Evolutionary conservation across 1,140 invertebrate genomes (phyloP).

Genomic region (Macrobrachium rosenbergii): DNA sequence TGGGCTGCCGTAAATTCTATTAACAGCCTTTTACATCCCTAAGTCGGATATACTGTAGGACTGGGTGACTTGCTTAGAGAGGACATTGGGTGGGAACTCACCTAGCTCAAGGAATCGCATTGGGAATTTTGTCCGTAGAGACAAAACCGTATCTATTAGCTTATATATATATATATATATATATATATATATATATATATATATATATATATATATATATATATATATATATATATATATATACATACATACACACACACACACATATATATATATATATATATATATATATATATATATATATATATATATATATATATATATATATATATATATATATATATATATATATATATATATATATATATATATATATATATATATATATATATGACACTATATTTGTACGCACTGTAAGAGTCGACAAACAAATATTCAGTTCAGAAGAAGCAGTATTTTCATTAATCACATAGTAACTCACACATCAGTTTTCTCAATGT

Average conservation of each 20-base stretch:
- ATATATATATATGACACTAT: background rate
- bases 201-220: background rate
- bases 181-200: background rate
- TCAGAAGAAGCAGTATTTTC: background rate
- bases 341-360: constrained; percentile 2
- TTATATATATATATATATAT: background rate
- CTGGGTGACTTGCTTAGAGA: too few species aligned
- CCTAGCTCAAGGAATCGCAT: too few species aligned
- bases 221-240: background rate
- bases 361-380: background rate
- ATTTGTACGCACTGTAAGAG: background rate
- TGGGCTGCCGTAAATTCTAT: too few species aligned
- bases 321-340: background rate
- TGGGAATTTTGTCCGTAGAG: too few species aligned
- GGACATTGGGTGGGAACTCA: too few species aligned
- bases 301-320: background rate
- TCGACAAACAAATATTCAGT: background rate
- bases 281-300: background rate
- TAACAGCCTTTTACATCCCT: too few species aligned
- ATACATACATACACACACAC: background rate
- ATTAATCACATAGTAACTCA: too few species aligned
- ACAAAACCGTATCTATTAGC: too few species aligned
- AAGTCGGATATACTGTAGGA: too few species aligned
- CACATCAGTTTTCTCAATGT: too few species aligned
- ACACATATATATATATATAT: background rate